phyloP scores from a whole-genome alignment of 2,888 invertebrate species.

The Augiades crinisus region DNA sequence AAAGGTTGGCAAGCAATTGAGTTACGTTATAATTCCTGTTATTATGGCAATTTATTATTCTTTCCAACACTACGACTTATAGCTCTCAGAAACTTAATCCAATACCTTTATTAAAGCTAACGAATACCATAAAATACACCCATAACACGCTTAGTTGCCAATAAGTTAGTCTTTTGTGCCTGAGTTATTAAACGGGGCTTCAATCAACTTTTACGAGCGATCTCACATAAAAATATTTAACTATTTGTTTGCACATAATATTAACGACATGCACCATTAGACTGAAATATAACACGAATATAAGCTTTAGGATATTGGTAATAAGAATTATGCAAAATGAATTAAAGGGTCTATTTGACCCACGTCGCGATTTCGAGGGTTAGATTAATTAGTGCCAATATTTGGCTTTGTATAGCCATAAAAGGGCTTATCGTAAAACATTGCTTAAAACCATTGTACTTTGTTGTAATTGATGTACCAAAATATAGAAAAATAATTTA shows the following conservation, averaged over 20 bases:
- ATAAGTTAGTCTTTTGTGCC: conserved; percentile 54
- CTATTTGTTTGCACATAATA: conserved; percentile 75
- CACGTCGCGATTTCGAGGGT: conserved; percentile 38
- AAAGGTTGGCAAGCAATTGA: neutral
- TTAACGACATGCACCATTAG: conserved; percentile 60
- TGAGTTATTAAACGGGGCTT: conserved; percentile 58
- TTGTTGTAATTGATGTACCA: neutral
- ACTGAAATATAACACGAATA: conserved; percentile 35
- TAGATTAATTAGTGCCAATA: conserved; percentile 58
- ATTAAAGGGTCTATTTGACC: conserved; percentile 30
- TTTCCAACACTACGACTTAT: conserved; percentile 14
- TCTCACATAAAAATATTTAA: conserved; percentile 78
- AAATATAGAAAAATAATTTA: too few relatives aligned
- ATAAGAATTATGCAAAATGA: conserved; percentile 30
- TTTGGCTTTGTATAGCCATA: conserved; percentile 47
- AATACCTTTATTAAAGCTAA: conserved; percentile 40
- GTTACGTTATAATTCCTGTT: conserved; percentile 1
- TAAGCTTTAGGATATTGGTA: conserved; percentile 32
- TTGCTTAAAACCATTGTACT: conserved; percentile 7
- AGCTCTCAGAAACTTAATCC: conserved; percentile 26
- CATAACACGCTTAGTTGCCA: conserved; percentile 44
- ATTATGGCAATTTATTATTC: conserved; percentile 14
- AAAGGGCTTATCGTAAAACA: conserved; percentile 11
- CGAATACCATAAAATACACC: conserved; percentile 42
- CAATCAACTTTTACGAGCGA: conserved; percentile 77